Percentiles rank a stretch among this genome's conserved stretches.
These are phyloP conservation scores for Scaptomyza cyrtandrae DNA, from an alignment of 2,888 invertebrate species.

Conservation along the genomic window DNA sequence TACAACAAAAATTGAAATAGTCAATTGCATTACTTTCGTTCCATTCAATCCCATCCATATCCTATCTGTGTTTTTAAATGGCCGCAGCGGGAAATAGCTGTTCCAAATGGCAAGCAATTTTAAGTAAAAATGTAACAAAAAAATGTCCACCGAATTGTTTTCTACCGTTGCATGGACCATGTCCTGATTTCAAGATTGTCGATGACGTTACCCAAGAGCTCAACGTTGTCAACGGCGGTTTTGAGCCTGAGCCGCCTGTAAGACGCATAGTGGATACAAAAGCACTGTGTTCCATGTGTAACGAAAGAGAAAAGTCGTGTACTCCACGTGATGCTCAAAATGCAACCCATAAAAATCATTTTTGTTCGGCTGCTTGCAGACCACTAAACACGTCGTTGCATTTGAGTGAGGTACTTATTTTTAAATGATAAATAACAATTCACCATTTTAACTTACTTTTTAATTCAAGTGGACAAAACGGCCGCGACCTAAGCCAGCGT, in stretches of 20 bases:
- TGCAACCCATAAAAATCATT: conserved; percentile 28
- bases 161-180: conserved; percentile 37
- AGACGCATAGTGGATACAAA: conserved; percentile 37
- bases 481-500: conserved; percentile 54
- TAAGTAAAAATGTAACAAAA: background rate
- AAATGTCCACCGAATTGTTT: conserved; percentile 39
- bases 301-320: conserved; percentile 25
- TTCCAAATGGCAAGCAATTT: conserved; percentile 26
- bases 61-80: conserved; percentile 31
- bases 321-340: conserved; percentile 44
- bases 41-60: background rate
- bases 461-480: conserved; percentile 44
- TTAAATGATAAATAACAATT: background rate
- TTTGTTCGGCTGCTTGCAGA: conserved; percentile 48
- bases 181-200: conserved; percentile 40
- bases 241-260: conserved; percentile 38
- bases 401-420: conserved; percentile 51
- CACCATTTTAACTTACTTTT: background rate
- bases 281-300: conserved; percentile 23
- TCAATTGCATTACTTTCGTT: conserved; percentile 27
- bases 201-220: background rate
- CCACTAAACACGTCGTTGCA: conserved; percentile 55
- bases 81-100: conserved; percentile 48
- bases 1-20: conserved; percentile 15
- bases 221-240: conserved; percentile 6